A percentile compares a stretch with the other conserved stretches of the same genome.
Conservation (phyloP, 2,888 invertebrate genomes). For the Cephus pygmeus region DNA sequence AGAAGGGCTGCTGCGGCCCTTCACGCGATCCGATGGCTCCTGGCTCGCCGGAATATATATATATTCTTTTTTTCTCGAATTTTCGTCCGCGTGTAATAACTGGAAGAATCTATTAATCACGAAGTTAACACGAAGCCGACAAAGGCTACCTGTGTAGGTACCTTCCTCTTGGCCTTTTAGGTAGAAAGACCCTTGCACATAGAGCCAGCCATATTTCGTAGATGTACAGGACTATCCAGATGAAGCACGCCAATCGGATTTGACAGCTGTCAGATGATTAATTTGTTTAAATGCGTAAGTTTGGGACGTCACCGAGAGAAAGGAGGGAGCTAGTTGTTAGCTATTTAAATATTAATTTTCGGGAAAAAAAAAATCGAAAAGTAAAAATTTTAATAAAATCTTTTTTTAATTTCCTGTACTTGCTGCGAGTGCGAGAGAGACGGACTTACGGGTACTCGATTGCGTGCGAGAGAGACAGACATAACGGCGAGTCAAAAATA, state of each 20-base stretch:
- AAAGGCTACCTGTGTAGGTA: conserved; percentile 30
- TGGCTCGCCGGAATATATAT: background rate
- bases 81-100: conserved; percentile 36
- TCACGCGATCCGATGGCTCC: background rate
- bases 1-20: conserved; percentile 2
- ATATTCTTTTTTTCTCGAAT: background rate
- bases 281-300: background rate
- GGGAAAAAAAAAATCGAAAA: background rate
- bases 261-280: background rate
- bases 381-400: background rate
- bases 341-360: background rate
- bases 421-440: background rate
- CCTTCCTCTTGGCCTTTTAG: conserved; percentile 3
- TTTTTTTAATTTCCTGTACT: too few species aligned
- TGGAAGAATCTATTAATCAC: conserved; percentile 38
- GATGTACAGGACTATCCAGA: background rate
- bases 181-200: conserved; percentile 24
- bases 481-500: background rate
- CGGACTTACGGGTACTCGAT: background rate
- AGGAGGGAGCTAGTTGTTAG: background rate
- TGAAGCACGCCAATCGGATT: background rate
- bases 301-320: background rate
- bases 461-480: background rate
- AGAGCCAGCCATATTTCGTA: conserved; percentile 29
- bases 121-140: conserved; percentile 41